Evolutionary conservation across 2,797 vertebrate genomes (phyloP).

Genomic region (Paratrypauchen microcephalus): DNA sequence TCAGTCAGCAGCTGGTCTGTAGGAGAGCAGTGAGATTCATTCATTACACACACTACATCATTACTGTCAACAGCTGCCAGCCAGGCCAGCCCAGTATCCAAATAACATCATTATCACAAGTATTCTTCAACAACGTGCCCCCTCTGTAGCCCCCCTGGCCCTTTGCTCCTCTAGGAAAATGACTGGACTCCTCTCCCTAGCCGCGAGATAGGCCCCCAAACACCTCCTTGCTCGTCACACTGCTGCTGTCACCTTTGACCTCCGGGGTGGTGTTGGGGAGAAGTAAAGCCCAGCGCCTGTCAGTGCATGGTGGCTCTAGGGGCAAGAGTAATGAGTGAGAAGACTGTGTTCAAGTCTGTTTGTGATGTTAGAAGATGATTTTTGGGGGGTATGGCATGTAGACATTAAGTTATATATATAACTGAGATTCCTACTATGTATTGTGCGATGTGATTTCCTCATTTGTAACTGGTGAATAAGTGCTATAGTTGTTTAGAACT

Average conservation of each 20-base stretch:
- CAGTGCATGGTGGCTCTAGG: constrained; percentile 53
- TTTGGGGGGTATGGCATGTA: background rate
- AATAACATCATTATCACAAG: constrained; percentile 77
- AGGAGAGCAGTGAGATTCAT: constrained; percentile 69
- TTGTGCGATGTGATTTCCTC: constrained; percentile 60
- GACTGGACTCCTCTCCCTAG: constrained; percentile 42
- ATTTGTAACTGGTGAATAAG: constrained; percentile 67
- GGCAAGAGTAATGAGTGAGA: constrained; percentile 61
- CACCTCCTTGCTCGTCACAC: constrained; percentile 59
- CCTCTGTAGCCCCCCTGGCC: constrained; percentile 56
- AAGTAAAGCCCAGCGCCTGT: constrained; percentile 63
- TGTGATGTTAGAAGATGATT: constrained; percentile 18
- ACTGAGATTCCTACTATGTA: constrained; percentile 19
- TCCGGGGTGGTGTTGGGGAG: constrained; percentile 65
- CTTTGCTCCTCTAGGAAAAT: constrained; percentile 53
- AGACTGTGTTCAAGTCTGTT: constrained; percentile 51
- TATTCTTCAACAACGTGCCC: constrained; percentile 71
- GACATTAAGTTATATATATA: background rate
- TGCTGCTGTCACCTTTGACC: constrained; percentile 67
- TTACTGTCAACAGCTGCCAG: constrained; percentile 75
- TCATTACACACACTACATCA: constrained; percentile 71
- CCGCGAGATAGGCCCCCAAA: constrained; percentile 33
- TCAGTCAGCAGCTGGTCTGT: constrained; percentile 76
- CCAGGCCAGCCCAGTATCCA: constrained; percentile 64
- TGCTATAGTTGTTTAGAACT: constrained; percentile 65